phyloP scores from a whole-genome alignment of 2,113 vertebrate species.

The Scophthalmus maximus region DNA sequence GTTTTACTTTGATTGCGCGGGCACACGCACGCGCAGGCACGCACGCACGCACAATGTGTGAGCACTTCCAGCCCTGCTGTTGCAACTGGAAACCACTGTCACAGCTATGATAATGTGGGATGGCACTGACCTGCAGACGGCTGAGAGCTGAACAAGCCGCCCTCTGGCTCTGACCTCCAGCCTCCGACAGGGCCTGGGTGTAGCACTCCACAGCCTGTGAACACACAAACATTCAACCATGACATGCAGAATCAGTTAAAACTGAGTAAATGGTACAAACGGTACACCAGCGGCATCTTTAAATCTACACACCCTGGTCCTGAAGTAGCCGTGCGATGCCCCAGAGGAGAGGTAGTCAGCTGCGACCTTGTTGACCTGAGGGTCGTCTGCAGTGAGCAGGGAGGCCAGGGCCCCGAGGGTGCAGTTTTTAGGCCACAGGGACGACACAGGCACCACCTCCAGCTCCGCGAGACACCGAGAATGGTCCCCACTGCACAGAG shows the following conservation, averaged over 20 bases:
- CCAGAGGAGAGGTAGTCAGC: slow-evolving; percentile 85
- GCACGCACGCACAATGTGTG: too few species aligned
- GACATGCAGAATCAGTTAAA: slow-evolving; percentile 63
- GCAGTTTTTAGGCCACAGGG: slow-evolving; percentile 84
- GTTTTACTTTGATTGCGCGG: too few species aligned
- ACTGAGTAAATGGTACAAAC: background rate
- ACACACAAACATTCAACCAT: slow-evolving; percentile 34
- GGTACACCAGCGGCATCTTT: background rate
- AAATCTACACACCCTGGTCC: slow-evolving; percentile 87
- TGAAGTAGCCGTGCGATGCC: slow-evolving; percentile 85
- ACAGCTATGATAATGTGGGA: background rate
- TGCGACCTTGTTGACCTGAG: slow-evolving; percentile 84
- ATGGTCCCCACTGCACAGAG: slow-evolving; percentile 81
- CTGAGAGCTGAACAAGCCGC: slow-evolving; percentile 91
- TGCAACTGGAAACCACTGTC: background rate
- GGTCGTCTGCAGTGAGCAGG: slow-evolving; percentile 86
- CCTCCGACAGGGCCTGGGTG: slow-evolving; percentile 90
- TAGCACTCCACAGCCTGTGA: slow-evolving; percentile 91
- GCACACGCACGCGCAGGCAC: too few species aligned
- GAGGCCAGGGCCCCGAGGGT: slow-evolving; percentile 87
- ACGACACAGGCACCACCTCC: slow-evolving; percentile 79
- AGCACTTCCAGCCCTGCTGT: background rate
- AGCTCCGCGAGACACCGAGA: slow-evolving; percentile 82
- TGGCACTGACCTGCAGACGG: slow-evolving; percentile 89
- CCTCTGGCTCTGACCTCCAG: slow-evolving; percentile 87